phyloP scores from a whole-genome alignment of 2,113 vertebrate genomes.

The Dipodomys merriami region DNA sequence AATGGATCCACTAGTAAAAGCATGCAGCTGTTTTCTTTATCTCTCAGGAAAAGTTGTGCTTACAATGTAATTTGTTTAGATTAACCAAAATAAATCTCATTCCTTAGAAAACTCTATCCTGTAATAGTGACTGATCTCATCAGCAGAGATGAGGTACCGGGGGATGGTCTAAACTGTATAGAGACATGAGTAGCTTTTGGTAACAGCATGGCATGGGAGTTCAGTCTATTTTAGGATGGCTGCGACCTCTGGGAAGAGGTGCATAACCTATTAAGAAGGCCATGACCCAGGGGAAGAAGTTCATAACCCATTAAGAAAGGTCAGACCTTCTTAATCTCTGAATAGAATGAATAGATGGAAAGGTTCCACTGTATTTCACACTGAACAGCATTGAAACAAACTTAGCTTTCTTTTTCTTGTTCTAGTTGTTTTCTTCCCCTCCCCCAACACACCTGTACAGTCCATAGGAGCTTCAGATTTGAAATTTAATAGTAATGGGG shows the following conservation, averaged over 20 bases:
- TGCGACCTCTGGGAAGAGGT: neutral
- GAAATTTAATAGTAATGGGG: neutral
- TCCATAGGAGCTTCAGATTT: neutral
- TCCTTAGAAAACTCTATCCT: neutral
- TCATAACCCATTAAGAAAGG: neutral
- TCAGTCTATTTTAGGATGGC: neutral
- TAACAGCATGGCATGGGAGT: neutral
- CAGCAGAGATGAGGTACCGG: neutral
- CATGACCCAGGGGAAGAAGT: neutral
- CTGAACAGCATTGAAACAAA: neutral
- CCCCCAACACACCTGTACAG: neutral
- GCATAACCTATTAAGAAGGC: neutral
- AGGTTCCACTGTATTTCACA: neutral
- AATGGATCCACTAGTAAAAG: rapidly evolving
- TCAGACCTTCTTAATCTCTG: neutral
- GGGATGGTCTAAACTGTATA: neutral
- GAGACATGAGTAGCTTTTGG: neutral
- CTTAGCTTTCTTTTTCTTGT: neutral
- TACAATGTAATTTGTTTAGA: neutral
- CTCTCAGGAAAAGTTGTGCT: neutral
- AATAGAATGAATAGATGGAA: neutral
- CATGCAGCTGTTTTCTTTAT: neutral
- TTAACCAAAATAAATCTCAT: neutral
- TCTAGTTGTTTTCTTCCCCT: neutral
- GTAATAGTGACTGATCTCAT: conserved; percentile 19